Conservation (phyloP, 2,797 vertebrate species). For the Geotrypetes seraphini region DNA sequence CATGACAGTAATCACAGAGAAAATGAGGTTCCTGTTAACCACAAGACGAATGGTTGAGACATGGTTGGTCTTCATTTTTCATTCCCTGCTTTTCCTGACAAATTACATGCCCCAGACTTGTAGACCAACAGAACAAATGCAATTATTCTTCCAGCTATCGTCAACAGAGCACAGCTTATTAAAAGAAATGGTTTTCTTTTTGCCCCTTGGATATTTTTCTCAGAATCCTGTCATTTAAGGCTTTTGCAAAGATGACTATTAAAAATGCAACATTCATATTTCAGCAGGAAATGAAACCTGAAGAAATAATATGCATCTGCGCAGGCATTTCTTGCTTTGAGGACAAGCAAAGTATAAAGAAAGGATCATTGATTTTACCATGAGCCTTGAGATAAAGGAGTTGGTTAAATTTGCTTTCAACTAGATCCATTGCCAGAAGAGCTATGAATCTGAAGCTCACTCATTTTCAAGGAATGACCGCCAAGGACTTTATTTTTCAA, state of each 20-base stretch:
- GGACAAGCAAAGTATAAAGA: conserved; percentile 35
- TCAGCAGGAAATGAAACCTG: conserved; percentile 7
- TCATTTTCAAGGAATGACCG: conserved; percentile 11
- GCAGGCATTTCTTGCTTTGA: too few species aligned
- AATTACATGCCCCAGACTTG: neutral
- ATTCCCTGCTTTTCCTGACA: neutral
- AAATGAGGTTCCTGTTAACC: conserved; percentile 7
- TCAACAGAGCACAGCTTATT: neutral
- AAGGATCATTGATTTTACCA: conserved; percentile 36
- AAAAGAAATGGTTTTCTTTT: conserved; percentile 7
- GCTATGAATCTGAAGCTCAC: neutral
- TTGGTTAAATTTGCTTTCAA: conserved; percentile 27
- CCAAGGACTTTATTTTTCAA: too few species aligned
- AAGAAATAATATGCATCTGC: too few species aligned
- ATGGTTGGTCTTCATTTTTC: neutral
- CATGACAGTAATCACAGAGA: neutral
- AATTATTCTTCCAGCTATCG: conserved; percentile 8
- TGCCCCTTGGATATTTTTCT: conserved; percentile 9
- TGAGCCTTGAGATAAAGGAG: conserved; percentile 19
- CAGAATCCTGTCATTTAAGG: too few species aligned
- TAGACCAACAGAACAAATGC: conserved; percentile 4
- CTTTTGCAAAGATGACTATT: conserved; percentile 18
- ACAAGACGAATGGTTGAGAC: neutral
- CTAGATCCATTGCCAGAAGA: neutral
- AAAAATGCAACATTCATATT: conserved; percentile 13